Conservation (phyloP, 2,888 invertebrate species). For the Drosophila acutilabella region DNA sequence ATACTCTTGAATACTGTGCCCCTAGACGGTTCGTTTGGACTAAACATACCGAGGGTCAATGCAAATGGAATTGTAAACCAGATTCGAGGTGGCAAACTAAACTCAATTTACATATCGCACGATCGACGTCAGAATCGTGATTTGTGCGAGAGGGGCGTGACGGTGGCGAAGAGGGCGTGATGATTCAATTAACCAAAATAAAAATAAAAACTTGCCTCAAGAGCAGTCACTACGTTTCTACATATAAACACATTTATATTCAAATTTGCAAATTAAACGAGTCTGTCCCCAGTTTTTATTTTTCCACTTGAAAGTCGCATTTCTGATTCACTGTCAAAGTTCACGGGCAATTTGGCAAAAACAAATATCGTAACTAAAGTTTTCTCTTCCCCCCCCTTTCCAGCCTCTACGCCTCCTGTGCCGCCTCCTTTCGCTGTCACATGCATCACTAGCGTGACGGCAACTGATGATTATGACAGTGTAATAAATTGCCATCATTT, state of each 20-base stretch:
- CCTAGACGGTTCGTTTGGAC: slow-evolving; percentile 24
- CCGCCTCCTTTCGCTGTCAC: neutral
- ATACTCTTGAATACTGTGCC: slow-evolving; percentile 5
- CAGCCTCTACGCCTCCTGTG: no score
- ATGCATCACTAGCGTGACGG: neutral
- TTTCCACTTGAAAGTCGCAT: slow-evolving; percentile 15
- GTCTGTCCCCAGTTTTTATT: slow-evolving; percentile 1
- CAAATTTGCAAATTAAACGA: slow-evolving; percentile 30
- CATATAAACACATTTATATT: neutral
- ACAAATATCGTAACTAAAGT: slow-evolving; percentile 41
- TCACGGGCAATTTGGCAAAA: slow-evolving; percentile 60
- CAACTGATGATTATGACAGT: slow-evolving; percentile 13
- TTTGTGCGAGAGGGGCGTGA: neutral
- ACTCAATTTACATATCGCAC: slow-evolving; percentile 40
- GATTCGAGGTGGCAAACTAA: slow-evolving; percentile 40
- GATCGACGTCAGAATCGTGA: neutral
- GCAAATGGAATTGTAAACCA: slow-evolving; percentile 28
- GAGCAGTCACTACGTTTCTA: neutral
- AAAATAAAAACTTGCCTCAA: slow-evolving; percentile 23
- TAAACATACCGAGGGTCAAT: slow-evolving; percentile 18
- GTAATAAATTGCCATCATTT: slow-evolving; percentile 33
- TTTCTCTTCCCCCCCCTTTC: no score
- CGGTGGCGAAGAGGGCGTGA: slow-evolving; percentile 1
- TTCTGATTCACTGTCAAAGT: slow-evolving; percentile 40
- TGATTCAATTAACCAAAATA: slow-evolving; percentile 53